These are phyloP conservation scores for Lacerta viridis DNA, from an alignment of 2,797 vertebrate genomes.

Conservation along the genomic window DNA sequence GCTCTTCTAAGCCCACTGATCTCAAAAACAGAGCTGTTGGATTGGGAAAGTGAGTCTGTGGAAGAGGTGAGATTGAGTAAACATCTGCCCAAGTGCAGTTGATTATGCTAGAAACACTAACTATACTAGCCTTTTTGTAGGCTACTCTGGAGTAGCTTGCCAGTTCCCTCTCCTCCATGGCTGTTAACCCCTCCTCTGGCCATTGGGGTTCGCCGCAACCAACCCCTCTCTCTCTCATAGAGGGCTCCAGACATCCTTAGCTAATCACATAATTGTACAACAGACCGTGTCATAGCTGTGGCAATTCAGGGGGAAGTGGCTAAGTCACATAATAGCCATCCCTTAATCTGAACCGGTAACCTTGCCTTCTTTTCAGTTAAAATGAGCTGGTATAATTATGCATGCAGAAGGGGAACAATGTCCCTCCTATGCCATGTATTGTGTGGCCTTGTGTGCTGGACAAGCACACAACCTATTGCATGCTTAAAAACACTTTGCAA, in stretches of 20 bases:
- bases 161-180: background rate
- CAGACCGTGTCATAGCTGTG: background rate
- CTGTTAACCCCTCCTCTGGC: background rate
- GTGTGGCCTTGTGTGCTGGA: background rate
- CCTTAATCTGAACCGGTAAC: background rate
- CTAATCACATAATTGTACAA: background rate
- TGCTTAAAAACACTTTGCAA: background rate
- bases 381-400: background rate
- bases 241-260: background rate
- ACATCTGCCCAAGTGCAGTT: background rate
- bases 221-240: background rate
- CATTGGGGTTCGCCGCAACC: no score
- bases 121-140: background rate
- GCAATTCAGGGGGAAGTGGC: background rate
- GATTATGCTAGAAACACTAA: background rate
- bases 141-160: background rate
- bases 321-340: background rate
- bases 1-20: background rate
- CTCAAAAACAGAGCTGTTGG: background rate
- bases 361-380: background rate
- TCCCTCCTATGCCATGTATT: background rate
- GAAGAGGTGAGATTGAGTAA: background rate
- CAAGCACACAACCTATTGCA: background rate
- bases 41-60: background rate
- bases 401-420: background rate